phyloP scores from a whole-genome alignment of 2,888 invertebrate species.

The Smittia sp. region DNA sequence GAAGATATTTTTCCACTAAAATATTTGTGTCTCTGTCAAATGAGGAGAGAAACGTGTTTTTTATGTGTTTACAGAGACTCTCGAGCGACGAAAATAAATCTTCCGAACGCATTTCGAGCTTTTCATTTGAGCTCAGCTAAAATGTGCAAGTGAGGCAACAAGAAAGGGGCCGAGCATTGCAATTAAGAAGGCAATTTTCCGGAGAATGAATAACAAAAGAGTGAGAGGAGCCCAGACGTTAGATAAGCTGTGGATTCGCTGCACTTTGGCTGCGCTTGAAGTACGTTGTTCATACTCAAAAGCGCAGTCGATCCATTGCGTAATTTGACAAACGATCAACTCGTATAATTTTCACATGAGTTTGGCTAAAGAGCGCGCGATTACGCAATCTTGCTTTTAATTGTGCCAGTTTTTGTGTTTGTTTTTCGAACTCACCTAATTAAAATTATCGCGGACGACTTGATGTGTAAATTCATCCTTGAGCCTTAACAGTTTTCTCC shows the following conservation, averaged over 20 bases:
- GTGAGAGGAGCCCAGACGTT: background rate
- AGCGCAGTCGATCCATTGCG: background rate
- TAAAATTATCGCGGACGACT: conserved; percentile 36
- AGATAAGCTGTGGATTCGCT: conserved; percentile 10
- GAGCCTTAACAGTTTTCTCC: background rate
- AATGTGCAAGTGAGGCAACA: background rate
- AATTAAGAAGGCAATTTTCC: background rate
- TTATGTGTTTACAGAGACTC: too few species aligned
- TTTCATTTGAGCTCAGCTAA: background rate
- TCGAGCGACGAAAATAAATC: too few species aligned
- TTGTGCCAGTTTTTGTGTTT: conserved; percentile 16
- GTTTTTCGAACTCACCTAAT: conserved; percentile 27
- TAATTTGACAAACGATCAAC: background rate
- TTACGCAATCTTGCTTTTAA: conserved; percentile 15
- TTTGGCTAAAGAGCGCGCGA: background rate
- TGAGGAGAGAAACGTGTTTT: conserved; percentile 37
- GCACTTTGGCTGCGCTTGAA: background rate
- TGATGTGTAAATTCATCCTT: conserved; percentile 35
- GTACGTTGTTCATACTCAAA: background rate
- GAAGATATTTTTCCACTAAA: background rate
- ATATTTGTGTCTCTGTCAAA: background rate
- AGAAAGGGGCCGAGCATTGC: background rate
- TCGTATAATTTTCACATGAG: background rate
- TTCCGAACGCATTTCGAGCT: background rate
- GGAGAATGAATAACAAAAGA: background rate